phyloP scores from a whole-genome alignment of 2,797 vertebrate genomes.

The Allobates femoralis region DNA sequence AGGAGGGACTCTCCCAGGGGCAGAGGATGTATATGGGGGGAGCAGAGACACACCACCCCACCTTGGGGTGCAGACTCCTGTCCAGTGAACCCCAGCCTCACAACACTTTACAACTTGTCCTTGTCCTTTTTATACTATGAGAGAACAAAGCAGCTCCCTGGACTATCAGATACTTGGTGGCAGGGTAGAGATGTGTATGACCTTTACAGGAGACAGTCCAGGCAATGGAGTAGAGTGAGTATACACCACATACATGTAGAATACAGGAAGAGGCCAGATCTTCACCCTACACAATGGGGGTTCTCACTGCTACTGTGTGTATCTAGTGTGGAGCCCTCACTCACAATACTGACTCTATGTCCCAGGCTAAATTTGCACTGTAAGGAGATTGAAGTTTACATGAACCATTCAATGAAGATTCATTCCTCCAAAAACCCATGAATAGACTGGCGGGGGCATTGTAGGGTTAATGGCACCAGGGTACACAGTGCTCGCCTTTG shows the following conservation, averaged over 20 bases:
- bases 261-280: slow-evolving; percentile 66
- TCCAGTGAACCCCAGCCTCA: slow-evolving; percentile 83
- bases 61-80: slow-evolving; percentile 96
- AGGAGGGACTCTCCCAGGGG: slow-evolving; percentile 92
- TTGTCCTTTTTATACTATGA: slow-evolving; percentile 79
- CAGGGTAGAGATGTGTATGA: slow-evolving; percentile 85
- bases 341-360: slow-evolving; percentile 72
- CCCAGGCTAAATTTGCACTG: slow-evolving; percentile 78
- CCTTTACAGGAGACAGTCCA: slow-evolving; percentile 84
- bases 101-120: slow-evolving; percentile 75
- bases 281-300: slow-evolving; percentile 68
- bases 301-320: slow-evolving; percentile 83
- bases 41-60: slow-evolving; percentile 95
- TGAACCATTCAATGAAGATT: slow-evolving; percentile 69
- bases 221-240: slow-evolving; percentile 75
- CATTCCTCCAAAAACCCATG: slow-evolving; percentile 58
- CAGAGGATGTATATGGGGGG: slow-evolving; percentile 93
- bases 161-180: slow-evolving; percentile 84
- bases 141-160: slow-evolving; percentile 77
- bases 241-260: slow-evolving; percentile 67
- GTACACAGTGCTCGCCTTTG: slow-evolving; percentile 68
- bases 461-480: slow-evolving; percentile 66
- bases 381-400: slow-evolving; percentile 84
- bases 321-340: slow-evolving; percentile 85
- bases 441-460: slow-evolving; percentile 71